Evolutionary conservation across 2,113 vertebrate genomes (phyloP).

Genomic region (Parotia lawesii): DNA sequence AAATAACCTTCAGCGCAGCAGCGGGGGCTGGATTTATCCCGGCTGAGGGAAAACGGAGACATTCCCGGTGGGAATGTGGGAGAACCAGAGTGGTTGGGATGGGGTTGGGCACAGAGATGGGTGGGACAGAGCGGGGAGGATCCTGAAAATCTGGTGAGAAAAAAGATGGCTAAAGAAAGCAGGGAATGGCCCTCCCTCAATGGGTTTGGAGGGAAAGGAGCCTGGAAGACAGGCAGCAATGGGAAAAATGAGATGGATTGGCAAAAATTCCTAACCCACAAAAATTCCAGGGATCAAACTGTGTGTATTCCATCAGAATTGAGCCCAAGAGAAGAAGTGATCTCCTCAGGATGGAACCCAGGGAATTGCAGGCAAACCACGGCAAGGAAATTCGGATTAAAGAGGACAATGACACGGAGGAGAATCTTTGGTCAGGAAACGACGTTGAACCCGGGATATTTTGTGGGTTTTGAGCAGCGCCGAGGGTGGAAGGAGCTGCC

Average conservation of each 20-base stretch:
- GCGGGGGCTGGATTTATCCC: neutral
- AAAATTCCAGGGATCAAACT: neutral
- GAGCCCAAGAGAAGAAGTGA: neutral
- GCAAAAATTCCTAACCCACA: neutral
- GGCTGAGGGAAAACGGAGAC: neutral
- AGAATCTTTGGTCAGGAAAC: neutral
- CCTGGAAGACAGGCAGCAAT: neutral
- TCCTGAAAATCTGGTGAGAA: accelerated
- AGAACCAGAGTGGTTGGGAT: neutral
- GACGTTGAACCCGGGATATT: accelerated
- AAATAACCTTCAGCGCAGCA: neutral
- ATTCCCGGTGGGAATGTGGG: neutral
- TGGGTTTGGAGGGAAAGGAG: accelerated
- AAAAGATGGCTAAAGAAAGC: neutral
- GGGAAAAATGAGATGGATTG: neutral
- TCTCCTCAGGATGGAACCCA: neutral
- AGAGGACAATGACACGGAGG: accelerated
- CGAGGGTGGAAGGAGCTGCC: neutral
- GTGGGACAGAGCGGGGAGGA: neutral
- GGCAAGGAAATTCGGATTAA: neutral
- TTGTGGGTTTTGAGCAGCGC: neutral
- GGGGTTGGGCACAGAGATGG: neutral
- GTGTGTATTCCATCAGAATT: accelerated
- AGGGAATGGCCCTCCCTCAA: accelerated
- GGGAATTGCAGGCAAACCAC: neutral